Base-by-base conservation (phyloP, 2,113 vertebrate genomes). In the Climacteris rufus region DNA sequence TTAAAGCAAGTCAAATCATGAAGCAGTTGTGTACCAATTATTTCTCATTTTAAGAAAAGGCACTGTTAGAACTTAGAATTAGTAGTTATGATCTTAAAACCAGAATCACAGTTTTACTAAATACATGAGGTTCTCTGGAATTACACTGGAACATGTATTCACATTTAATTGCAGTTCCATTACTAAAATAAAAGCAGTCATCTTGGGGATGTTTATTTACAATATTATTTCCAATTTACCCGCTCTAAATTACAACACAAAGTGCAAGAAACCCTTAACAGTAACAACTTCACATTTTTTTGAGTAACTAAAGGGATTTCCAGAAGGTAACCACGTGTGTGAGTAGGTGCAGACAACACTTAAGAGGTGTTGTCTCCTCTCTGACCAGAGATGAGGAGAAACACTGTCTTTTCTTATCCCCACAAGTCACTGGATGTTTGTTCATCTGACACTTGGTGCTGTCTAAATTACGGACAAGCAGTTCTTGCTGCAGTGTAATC, bases 371-470 rank as follows among this genome's bases (percentile, higher is more conserved):
- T 33, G 15, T 31, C 20, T 59, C 31, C 11, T 42, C 21, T 22
- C 21, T 64, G n/a, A 70, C 5, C 18, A 42, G 49, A 11, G 7
- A 42, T 22, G n/a, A 74, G 21, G 11, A 86, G 25, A 14, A 71
- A 19, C 7, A 37, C 7, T 2, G 0, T 19, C n/a, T 54, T 69
- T 13, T 59, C 16, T 37, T 28, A 40, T 28, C 11, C 6, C 27
- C 1, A 1, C 2, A 35, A 4, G 0, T 14, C 3, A 4, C 13
- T 49, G 45, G 49, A 78, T 45, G 45, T 33, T 72, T 81, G 25
- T 14, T 45, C 4, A 0, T 63, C 42, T 64, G 37, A n/a, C 19
- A 10, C 15, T 23, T 42, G 22, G 28, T 54, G 23, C 30, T 47
- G 18, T 3, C 31, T 49, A 47, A 63, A 31, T 14, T 23, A 33